Evolutionary conservation across 2,113 vertebrate species (phyloP).

Genomic region (Atractosteus spatula): DNA sequence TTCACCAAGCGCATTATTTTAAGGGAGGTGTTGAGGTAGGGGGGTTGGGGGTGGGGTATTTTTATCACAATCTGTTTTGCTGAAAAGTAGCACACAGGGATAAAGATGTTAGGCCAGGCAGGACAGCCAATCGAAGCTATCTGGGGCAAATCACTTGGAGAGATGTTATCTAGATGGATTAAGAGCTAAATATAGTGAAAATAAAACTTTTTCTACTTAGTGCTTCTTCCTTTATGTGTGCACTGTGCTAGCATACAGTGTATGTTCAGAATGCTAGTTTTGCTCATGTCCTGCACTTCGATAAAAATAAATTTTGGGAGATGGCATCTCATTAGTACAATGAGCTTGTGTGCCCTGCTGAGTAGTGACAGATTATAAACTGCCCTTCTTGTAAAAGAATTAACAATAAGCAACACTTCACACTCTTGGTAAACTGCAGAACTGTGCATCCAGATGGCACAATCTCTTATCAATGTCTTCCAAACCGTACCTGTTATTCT

Average conservation of each 20-base stretch:
- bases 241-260: not conserved
- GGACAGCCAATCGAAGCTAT: slow-evolving; percentile 34
- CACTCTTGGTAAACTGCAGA: no score
- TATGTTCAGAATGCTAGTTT: not conserved
- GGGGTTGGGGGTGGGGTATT: slow-evolving; percentile 43
- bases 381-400: no score
- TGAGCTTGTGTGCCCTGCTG: slow-evolving; percentile 3
- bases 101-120: slow-evolving; percentile 10
- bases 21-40: slow-evolving; percentile 16
- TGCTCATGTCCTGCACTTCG: not conserved
- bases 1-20: slow-evolving; percentile 40
- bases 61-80: slow-evolving; percentile 56
- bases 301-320: slow-evolving; percentile 7
- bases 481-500: no score
- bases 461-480: not conserved
- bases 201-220: no score
- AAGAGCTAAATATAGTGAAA: not conserved
- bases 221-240: no score
- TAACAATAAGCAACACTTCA: no score
- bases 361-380: no score
- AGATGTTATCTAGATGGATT: slow-evolving; percentile 30
- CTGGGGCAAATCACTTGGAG: slow-evolving; percentile 53
- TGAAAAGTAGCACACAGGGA: slow-evolving; percentile 43
- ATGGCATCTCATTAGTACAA: slow-evolving; percentile 5
- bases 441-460: not conserved